Conservation (phyloP, 2,113 vertebrate genomes). For the Microtus pennsylvanicus region DNA sequence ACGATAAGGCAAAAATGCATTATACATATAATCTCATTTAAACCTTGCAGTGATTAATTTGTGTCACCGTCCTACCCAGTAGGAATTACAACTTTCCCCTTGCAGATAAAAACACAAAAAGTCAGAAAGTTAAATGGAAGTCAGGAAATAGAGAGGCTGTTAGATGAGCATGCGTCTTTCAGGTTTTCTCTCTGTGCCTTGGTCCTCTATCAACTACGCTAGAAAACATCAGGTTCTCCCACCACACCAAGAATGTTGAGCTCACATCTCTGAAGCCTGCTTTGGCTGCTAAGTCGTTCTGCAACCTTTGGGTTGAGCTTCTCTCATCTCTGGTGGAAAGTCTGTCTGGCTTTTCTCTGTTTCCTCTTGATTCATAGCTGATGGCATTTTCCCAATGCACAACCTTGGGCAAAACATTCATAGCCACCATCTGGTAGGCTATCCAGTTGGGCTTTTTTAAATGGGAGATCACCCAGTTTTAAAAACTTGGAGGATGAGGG, state of each 20-base stretch:
- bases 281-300: neutral
- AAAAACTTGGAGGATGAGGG: neutral
- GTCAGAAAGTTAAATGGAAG: neutral
- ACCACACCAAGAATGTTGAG: neutral
- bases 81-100: neutral
- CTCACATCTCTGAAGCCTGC: neutral
- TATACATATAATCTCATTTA: slow-evolving; percentile 9
- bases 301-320: neutral
- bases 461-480: neutral
- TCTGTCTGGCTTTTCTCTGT: neutral
- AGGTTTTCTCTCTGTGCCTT: accelerated
- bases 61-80: neutral
- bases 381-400: neutral
- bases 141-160: neutral
- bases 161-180: neutral
- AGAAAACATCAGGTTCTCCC: neutral
- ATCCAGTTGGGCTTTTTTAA: neutral
- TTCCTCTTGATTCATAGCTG: neutral
- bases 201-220: neutral
- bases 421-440: neutral
- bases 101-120: neutral
- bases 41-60: slow-evolving; percentile 5
- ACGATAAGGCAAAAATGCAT: neutral
- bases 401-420: neutral
- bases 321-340: neutral